These are phyloP conservation scores for Callinectes sapidus DNA, from an alignment of 2,888 invertebrate species.

Conservation along the genomic window DNA sequence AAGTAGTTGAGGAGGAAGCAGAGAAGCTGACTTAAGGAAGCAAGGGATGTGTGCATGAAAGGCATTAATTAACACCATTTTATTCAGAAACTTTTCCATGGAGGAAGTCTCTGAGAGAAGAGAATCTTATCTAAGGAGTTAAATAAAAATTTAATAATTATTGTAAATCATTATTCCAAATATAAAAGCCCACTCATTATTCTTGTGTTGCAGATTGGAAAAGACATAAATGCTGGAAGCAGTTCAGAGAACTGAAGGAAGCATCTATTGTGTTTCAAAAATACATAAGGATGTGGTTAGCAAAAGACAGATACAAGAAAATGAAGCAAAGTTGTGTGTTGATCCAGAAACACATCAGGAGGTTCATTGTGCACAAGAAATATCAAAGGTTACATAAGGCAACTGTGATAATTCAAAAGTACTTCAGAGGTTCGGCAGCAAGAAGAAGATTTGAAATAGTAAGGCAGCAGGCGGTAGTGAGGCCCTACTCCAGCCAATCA, in stretches of 20 bases:
- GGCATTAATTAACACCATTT: background rate
- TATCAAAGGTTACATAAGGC: slow-evolving; percentile 46
- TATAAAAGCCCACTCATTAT: background rate
- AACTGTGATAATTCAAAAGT: slow-evolving; percentile 58
- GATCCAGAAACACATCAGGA: slow-evolving; percentile 62
- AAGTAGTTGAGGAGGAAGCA: too few species aligned
- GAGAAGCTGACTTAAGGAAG: too few species aligned
- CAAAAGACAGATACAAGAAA: slow-evolving; percentile 44
- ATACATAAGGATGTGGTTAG: slow-evolving; percentile 44
- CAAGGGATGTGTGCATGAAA: background rate
- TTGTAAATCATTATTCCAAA: background rate
- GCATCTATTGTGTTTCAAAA: slow-evolving; percentile 54
- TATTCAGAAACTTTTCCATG: background rate
- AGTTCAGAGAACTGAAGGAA: slow-evolving; percentile 22
- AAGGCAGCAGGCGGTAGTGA: slow-evolving; percentile 26
- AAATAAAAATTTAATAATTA: background rate
- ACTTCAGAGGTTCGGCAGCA: slow-evolving; percentile 59
- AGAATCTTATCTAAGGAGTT: background rate
- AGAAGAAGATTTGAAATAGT: slow-evolving; percentile 52
- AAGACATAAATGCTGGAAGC: slow-evolving; percentile 27
- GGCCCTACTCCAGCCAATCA: slow-evolving; percentile 62
- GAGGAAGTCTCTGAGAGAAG: background rate
- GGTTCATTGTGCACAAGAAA: slow-evolving; percentile 42
- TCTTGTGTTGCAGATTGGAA: slow-evolving; percentile 56
- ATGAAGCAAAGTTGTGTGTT: slow-evolving; percentile 40